phyloP scores from a whole-genome alignment of 2,888 invertebrate species.

The Hypselothyrea guttata region DNA sequence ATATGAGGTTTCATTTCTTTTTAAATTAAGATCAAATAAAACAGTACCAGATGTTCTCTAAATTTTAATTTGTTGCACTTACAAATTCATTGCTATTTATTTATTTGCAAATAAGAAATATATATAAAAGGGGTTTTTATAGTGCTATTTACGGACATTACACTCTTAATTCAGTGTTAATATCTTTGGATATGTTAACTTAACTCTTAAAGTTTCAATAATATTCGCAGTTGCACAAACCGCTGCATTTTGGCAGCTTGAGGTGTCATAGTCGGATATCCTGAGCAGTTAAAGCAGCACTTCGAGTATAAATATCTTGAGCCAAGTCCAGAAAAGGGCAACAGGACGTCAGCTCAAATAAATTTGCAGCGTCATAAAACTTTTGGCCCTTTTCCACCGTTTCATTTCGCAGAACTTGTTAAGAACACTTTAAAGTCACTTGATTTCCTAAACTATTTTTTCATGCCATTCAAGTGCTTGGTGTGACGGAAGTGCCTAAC shows the following conservation, averaged over 20 bases:
- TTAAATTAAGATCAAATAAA: too few relatives aligned
- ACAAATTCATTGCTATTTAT: too few relatives aligned
- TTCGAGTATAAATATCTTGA: constrained; percentile 49
- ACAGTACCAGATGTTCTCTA: too few relatives aligned
- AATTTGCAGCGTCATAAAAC: constrained; percentile 61
- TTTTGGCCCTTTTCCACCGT: constrained; percentile 27
- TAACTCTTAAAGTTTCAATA: not conserved
- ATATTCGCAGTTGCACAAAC: not conserved
- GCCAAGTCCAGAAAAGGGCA: constrained; percentile 36
- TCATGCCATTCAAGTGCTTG: constrained; percentile 15
- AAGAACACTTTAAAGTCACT: constrained; percentile 39
- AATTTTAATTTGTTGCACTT: too few relatives aligned
- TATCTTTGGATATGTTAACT: too few relatives aligned
- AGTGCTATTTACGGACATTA: too few relatives aligned
- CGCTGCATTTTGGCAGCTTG: constrained; percentile 38
- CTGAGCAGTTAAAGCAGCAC: constrained; percentile 59
- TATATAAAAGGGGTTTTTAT: too few relatives aligned
- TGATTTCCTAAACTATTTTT: constrained; percentile 1
- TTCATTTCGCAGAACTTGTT: constrained; percentile 12
- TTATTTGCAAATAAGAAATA: too few relatives aligned
- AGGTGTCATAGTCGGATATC: constrained; percentile 75
- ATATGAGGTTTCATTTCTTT: too few relatives aligned
- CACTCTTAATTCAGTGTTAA: too few relatives aligned
- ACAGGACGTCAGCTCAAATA: constrained; percentile 19
- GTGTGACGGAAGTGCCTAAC: constrained; percentile 49